A percentile compares a stretch with the other conserved stretches of the same genome.
phyloP scores from a whole-genome alignment of 2,888 invertebrate species.

The Diarsia mendica region DNA sequence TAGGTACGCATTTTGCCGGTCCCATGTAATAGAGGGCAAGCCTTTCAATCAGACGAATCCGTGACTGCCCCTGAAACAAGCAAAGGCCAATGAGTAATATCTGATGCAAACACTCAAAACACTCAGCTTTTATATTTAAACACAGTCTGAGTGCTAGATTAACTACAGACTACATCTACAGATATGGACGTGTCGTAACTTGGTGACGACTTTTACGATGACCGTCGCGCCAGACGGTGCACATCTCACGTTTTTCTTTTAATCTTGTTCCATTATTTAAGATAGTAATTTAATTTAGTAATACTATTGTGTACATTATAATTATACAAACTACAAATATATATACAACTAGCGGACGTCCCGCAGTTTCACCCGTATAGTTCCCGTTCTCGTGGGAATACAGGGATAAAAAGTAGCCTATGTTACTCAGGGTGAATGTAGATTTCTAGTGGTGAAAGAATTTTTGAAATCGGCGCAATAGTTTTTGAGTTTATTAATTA shows the following conservation, averaged over 20 bases:
- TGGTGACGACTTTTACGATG: neutral
- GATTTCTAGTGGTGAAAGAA: too few species aligned
- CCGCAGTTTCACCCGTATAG: too few species aligned
- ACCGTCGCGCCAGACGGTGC: constrained; percentile 5
- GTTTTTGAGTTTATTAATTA: too few species aligned
- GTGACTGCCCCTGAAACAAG: neutral
- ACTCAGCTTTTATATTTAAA: neutral
- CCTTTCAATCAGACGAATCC: neutral
- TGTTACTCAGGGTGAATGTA: too few species aligned
- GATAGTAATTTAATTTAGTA: too few species aligned
- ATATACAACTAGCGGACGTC: too few species aligned
- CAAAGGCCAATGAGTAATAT: neutral
- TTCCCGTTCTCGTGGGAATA: too few species aligned
- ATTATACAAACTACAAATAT: too few species aligned
- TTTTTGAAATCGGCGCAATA: too few species aligned
- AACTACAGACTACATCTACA: neutral
- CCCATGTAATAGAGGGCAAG: too few species aligned
- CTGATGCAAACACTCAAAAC: neutral
- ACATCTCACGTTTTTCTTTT: neutral
- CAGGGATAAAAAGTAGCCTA: too few species aligned
- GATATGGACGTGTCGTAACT: neutral
- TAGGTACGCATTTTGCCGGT: neutral
- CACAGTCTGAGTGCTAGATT: neutral
- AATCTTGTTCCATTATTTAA: neutral
- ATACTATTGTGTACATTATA: too few species aligned